Evolutionary conservation across 2,113 vertebrate species (phyloP), one percentile per base, ranked within the genome.

Genomic region (Lutjanus erythropterus): DNA sequence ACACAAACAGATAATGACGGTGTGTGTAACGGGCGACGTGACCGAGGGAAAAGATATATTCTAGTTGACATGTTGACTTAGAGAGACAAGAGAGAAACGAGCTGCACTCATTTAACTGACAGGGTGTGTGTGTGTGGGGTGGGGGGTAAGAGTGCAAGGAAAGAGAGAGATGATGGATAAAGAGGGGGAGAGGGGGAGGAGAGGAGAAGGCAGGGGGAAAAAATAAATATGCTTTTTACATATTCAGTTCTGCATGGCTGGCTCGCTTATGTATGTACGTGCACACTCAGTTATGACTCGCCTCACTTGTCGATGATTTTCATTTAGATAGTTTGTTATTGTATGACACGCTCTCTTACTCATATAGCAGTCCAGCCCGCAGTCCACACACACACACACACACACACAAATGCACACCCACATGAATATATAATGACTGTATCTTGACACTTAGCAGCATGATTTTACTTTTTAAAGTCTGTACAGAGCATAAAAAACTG

Each of bases 281-380:
- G 18, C 72, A 77, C 60, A 14, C 76, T 56, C 75, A 6, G 65
- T 86, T 81, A 76, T 74, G 66, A 82, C 80, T 91, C 59, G 70
- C 53, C 79, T 86, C 79, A 83, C 86, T 70, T 75, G 69, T 85
- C 66, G 5, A 78, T 84, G 82, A 87, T 84, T 92, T 89, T 92
- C 79, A 88, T 88, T 89, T 86, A 83, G 81, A 85, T 89, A 69
- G 87, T 78, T 83, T 85, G 83, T 88, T 85, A 72, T 83, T 77
- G 80, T 78, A 39, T 66, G 81, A 89, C 81, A 83, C 49, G 18
- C 71, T 87, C 80, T 85, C 75, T 87, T 58, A 79, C 75, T 87
- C 84, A 41, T 35, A 50, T 6, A 62, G 74, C 62, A 73, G 62
- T 61, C 81, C 74, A 72, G 53, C n/a, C 60, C 42, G 41, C 47